A percentile compares a stretch with the other conserved stretches of the same genome.
phyloP scores from a whole-genome alignment of 1,140 invertebrate genomes.

The Drosophila pandora region DNA sequence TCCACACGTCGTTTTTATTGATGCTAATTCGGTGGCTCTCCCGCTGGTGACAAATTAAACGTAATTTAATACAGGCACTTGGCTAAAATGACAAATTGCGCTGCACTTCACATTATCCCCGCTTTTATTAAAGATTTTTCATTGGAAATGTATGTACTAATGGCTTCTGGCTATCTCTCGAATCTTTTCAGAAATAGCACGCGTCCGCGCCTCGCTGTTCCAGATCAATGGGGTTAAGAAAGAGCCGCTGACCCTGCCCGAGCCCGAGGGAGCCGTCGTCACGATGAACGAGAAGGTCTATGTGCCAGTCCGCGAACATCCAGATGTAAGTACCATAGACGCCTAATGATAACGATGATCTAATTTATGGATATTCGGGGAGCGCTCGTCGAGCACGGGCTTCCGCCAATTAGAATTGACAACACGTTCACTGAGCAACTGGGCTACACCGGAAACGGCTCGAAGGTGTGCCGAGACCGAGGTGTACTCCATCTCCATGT shows the following conservation, averaged over 20 bases:
- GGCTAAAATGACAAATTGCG: constrained; percentile 67
- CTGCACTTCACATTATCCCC: not conserved
- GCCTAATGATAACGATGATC: constrained; percentile 59
- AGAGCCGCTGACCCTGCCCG: constrained; percentile 96
- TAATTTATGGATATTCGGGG: constrained; percentile 73
- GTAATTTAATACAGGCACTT: constrained; percentile 77
- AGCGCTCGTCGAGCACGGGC: constrained; percentile 23
- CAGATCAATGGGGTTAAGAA: constrained; percentile 99
- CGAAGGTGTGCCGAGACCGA: constrained; percentile 66
- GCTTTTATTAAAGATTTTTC: no score
- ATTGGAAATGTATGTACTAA: not conserved
- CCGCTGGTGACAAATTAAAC: constrained; percentile 49
- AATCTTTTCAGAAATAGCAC: constrained; percentile 97
- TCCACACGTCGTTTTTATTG: constrained; percentile 45
- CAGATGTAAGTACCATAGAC: constrained; percentile 93
- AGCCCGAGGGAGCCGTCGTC: constrained; percentile 94
- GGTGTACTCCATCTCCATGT: constrained; percentile 27
- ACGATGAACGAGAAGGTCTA: constrained; percentile 99
- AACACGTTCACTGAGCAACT: constrained; percentile 73
- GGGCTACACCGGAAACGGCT: constrained; percentile 79
- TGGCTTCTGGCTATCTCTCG: constrained; percentile 38
- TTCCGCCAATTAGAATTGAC: constrained; percentile 81
- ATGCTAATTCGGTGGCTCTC: constrained; percentile 34
- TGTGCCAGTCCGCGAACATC: constrained; percentile 99
- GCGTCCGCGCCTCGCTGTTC: constrained; percentile 98